A percentile compares a stretch with the other conserved stretches of the same genome.
These are phyloP conservation scores for Halesus radiatus DNA, from an alignment of 1,140 invertebrate species.

Conservation along the genomic window DNA sequence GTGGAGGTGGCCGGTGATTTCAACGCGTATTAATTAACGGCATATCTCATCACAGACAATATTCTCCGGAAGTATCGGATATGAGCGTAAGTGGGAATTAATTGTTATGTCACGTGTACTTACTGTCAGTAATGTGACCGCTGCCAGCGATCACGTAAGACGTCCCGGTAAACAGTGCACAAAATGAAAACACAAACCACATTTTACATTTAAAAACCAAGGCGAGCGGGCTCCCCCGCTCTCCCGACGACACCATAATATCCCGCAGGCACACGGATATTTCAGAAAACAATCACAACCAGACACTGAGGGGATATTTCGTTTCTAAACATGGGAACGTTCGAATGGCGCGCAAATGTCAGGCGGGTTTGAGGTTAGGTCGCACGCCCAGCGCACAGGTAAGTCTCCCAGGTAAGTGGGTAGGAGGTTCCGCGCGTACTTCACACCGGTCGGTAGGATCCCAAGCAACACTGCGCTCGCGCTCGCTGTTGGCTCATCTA, in stretches of 20 bases:
- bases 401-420: constrained; percentile 35
- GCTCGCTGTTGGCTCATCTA: constrained; percentile 24
- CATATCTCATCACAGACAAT: constrained; percentile 18
- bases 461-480: background rate
- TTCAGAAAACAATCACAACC: constrained; percentile 44
- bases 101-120: constrained; percentile 45
- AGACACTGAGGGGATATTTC: constrained; percentile 24
- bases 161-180: constrained; percentile 49
- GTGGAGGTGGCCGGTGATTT: constrained; percentile 4
- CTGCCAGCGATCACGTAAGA: constrained; percentile 44
- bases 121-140: constrained; percentile 52
- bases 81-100: constrained; percentile 3
- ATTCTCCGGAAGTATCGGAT: background rate
- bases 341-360: constrained; percentile 45
- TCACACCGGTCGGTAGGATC: constrained; percentile 18
- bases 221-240: constrained; percentile 46
- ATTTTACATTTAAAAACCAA: constrained; percentile 49
- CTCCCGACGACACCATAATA: constrained; percentile 42
- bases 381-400: constrained; percentile 33
- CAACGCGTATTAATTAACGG: constrained; percentile 32
- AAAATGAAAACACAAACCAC: constrained; percentile 55
- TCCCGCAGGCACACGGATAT: constrained; percentile 40
- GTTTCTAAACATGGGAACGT: constrained; percentile 26
- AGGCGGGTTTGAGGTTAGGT: constrained; percentile 42
- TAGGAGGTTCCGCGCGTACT: constrained; percentile 33